Percentiles rank a stretch among this genome's conserved stretches.
Conservation (phyloP, 1,140 invertebrate species). For the Protaetia brevitarsis region DNA sequence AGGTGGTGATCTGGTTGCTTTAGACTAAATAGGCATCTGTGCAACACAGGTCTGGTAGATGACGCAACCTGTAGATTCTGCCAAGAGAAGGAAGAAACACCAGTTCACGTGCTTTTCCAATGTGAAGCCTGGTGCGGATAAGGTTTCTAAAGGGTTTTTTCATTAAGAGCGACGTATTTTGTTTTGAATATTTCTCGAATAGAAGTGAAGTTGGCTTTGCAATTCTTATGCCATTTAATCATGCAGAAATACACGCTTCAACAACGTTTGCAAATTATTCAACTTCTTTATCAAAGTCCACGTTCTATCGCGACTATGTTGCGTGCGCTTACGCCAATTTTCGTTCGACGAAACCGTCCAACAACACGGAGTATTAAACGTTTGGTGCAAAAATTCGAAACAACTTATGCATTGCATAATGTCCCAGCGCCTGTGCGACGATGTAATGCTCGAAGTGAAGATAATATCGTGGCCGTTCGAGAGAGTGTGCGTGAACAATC, state of each 20-base stretch:
- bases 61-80: too few relatives aligned
- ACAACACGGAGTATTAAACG: neutral
- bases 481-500: neutral
- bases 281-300: neutral
- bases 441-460: neutral
- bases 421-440: neutral
- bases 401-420: neutral
- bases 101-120: too few relatives aligned
- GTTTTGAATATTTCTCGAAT: neutral
- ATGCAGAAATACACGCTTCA: neutral
- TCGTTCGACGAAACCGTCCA: neutral
- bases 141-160: too few relatives aligned
- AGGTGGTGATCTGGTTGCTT: too few relatives aligned
- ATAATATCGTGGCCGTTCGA: conserved; percentile 12
- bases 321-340: neutral
- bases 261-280: conserved; percentile 14
- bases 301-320: conserved; percentile 5
- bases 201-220: neutral
- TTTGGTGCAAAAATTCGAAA: conserved; percentile 2
- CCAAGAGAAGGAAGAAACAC: too few relatives aligned
- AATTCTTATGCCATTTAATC: conserved; percentile 3
- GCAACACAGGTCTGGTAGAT: too few relatives aligned
- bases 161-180: neutral
- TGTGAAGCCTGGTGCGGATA: too few relatives aligned
- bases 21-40: too few relatives aligned